Conservation (phyloP, 2,888 invertebrate species). For the Polydrusus cervinus region DNA sequence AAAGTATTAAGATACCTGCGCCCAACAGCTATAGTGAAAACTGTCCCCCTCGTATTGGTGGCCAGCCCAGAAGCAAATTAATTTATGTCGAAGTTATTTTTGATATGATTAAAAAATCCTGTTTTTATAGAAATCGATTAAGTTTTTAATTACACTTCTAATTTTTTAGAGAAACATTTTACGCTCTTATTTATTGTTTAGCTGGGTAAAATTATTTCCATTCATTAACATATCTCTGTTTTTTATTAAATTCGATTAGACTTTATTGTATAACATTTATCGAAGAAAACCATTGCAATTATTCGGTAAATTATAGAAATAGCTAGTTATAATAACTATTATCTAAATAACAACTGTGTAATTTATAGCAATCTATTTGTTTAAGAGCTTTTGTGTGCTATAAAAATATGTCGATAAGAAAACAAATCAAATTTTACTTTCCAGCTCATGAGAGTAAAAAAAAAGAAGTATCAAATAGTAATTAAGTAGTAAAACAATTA, state of each 20-base stretch:
- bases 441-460: neutral
- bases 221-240: neutral
- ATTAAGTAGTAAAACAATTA: no score
- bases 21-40: no score
- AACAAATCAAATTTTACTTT: neutral
- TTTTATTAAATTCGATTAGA: neutral
- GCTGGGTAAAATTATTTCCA: neutral
- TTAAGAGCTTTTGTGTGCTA: no score
- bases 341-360: neutral
- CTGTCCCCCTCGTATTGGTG: no score
- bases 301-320: conserved; percentile 9
- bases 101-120: no score
- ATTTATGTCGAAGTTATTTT: no score
- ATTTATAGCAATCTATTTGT: neutral
- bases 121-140: no score
- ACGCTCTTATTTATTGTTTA: neutral
- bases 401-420: no score
- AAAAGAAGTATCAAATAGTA: no score
- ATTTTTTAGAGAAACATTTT: neutral
- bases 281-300: neutral
- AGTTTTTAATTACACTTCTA: no score
- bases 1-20: no score
- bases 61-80: no score
- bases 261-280: neutral
- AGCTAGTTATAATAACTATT: neutral